Base-by-base conservation (phyloP, 92 coral and sea anemone species). In the Siderastrea siderea region DNA sequence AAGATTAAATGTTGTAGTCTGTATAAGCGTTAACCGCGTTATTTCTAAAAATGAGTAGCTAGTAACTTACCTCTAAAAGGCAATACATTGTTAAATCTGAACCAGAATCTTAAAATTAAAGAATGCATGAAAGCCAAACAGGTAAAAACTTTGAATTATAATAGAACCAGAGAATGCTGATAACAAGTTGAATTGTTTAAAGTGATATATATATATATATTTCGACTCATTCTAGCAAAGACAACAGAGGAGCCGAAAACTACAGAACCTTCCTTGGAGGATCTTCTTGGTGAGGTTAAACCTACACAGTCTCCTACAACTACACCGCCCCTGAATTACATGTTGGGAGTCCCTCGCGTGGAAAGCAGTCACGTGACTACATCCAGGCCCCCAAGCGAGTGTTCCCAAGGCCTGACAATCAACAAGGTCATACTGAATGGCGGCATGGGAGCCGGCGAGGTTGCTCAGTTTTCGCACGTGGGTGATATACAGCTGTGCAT, bases 391-490 rank as follows among this genome's bases (percentile, higher is more conserved):
- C 16, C 79, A 11, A 55, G 78, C 3, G 86, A 78, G 65, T 97
- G 99, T 73, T 80, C 94, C 15, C 93, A 95, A 84, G 99, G 99
- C 7, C 95, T 97, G 44, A 80, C 94, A 26, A 74, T 95, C 65
- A 87, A 79, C 38, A 90, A 94, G 26, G 99, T 97, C 1, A 97
- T 96, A 52, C 82, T 97, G 46, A 96, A 93, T 45, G 98, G 98
- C 14, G 99, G 99, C 8, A 95, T 97, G 91, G 98, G 98, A 17
- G 94, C 99, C 2, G 99, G 99, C 59, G 94, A 96, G 84, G 99
- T 97, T 49, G 78, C 93, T 43, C 98, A 97, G 94, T 94, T 84
- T 71, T 86, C 90, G 8, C 83, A 95, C 71, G 84, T 95, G 51
- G 61, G 89, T 13, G 87, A 90, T 16, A 85, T 97, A 64, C 87